Base-by-base conservation (phyloP, 2,797 vertebrate species). In the Leptatherina wallacei region DNA sequence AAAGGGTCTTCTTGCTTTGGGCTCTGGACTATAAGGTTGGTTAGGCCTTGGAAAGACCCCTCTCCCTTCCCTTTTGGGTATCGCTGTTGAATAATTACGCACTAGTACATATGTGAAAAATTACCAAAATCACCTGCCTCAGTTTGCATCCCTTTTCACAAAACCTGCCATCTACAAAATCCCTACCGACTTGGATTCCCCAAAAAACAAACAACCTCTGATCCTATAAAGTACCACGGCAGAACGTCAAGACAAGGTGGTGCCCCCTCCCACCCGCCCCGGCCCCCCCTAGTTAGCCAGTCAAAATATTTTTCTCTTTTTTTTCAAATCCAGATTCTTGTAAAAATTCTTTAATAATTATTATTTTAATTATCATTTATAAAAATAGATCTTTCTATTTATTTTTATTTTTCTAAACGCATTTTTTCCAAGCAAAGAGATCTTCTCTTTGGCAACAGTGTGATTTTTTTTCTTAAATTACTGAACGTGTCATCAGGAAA, bases 261-360 rank as follows among this genome's bases (percentile, higher is more conserved):
- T 95, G 96, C 95, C 91, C 88, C 97, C 93, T 85, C 92, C 92
- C 93, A 67, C 90, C 96, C 95, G 92, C 95, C 90, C 92, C 89
- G 38, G 81, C 85, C 92, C 89, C 95, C 96, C 96, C 95, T 96
- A 97, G 97, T 98, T 98, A 98, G 98, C 97, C 98, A 98, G 98
- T 98, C 98, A 99, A 99, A 99, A 99, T 99, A 99, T 98, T 98
- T 97, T 96, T 95, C 97, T 95, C 92, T 95, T 95, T 95, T 98
- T 95, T 98, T 97, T 99, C 97, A 99, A 99, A 99, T 99, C 97
- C 98, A 98, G 98, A 98, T 99, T 99, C 97, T 97, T 98, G 98
- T 99, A 99, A 99, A 99, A 99, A 99, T 99, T 98, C 97, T 98
- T 98, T 97, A 98, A 95, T 95, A 95, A 91, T 95, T 94, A 92